phyloP scores from a whole-genome alignment of 2,797 vertebrate genomes.

The Sebastes itinus region DNA sequence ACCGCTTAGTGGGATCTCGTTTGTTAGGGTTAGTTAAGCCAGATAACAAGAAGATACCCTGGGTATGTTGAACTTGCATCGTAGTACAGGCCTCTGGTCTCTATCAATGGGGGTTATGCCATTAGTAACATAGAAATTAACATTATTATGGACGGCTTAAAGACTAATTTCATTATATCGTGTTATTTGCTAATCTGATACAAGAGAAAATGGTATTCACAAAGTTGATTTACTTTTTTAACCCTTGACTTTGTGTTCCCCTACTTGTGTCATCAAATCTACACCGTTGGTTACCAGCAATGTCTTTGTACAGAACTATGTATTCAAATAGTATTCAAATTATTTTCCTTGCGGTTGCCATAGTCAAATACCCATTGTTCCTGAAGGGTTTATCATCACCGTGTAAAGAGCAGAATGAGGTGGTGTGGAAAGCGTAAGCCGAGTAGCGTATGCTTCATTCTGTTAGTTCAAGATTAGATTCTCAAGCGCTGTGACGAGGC shows the following conservation, averaged over 20 bases:
- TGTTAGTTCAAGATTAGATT: constrained; percentile 31
- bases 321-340: constrained; percentile 5
- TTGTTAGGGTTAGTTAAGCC: too few species aligned
- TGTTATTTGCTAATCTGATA: not conserved
- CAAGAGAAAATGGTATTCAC: not conserved
- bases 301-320: not conserved
- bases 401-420: not conserved
- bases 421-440: not conserved
- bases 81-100: not conserved
- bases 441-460: not conserved
- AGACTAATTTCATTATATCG: not conserved
- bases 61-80: too few species aligned
- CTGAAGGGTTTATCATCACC: not conserved
- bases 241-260: not conserved
- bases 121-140: not conserved
- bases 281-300: not conserved
- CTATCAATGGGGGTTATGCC: not conserved
- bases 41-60: too few species aligned
- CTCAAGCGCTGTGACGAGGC: not conserved
- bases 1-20: too few species aligned
- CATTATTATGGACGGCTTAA: not conserved
- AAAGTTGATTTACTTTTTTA: not conserved
- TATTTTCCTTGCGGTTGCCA: not conserved
- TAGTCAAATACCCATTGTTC: not conserved
- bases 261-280: not conserved